Evolutionary conservation across 2,888 invertebrate genomes (phyloP).

Genomic region (Lasioglossum vierecki): DNA sequence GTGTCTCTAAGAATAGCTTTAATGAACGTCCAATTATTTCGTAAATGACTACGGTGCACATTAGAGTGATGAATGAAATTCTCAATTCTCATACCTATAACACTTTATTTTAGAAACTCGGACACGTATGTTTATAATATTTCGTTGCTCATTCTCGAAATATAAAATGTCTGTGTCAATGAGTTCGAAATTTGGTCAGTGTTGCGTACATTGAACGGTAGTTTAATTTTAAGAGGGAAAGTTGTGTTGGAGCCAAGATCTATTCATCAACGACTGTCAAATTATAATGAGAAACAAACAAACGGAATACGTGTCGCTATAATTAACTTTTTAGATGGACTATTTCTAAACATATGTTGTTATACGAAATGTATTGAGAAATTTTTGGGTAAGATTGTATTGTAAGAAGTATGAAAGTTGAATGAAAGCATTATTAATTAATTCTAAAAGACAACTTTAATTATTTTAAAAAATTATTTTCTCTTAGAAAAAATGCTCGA

Average conservation of each 20-base stretch:
- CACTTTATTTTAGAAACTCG: background rate
- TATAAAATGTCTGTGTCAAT: background rate
- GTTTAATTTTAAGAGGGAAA: background rate
- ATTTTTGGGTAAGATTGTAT: background rate
- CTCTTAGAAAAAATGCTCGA: too few species aligned
- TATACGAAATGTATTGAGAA: background rate
- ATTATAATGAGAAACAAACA: constrained; percentile 1
- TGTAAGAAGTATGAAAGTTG: background rate
- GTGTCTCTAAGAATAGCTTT: background rate
- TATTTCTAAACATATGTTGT: background rate
- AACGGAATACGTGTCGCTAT: constrained; percentile 3
- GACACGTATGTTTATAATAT: background rate
- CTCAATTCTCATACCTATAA: background rate
- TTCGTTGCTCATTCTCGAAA: background rate
- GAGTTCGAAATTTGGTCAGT: background rate
- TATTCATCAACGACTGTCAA: constrained; percentile 5
- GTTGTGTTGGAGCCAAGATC: background rate
- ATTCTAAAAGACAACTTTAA: background rate
- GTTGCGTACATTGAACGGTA: background rate
- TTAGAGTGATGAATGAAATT: background rate
- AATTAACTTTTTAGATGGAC: constrained; percentile 1
- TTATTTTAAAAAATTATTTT: too few species aligned
- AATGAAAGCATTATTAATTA: background rate
- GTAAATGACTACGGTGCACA: background rate
- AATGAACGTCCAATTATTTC: background rate